A percentile compares a stretch with the other conserved stretches of the same genome.
phyloP scores from a whole-genome alignment of 1,140 invertebrate species.

The Manduca sexta region DNA sequence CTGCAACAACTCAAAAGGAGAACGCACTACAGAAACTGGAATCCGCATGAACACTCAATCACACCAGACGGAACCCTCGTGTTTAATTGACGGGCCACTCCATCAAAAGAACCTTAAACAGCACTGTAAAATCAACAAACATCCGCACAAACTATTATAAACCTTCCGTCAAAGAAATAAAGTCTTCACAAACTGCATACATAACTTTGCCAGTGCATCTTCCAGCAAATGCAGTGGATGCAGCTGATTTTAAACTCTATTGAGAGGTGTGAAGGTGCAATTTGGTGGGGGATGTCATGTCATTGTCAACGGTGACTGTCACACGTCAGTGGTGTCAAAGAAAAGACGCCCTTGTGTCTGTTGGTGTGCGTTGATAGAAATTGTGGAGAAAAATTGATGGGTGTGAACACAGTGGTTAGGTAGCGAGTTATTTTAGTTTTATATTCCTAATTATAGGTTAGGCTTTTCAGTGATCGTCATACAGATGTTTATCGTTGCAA shows the following conservation, averaged over 20 bases:
- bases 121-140: slow-evolving; percentile 13
- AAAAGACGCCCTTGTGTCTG: slow-evolving; percentile 36
- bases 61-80: slow-evolving; percentile 49
- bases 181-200: not conserved
- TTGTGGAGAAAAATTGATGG: slow-evolving; percentile 15
- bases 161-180: slow-evolving; percentile 13
- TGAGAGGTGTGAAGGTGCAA: not conserved
- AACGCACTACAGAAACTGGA: slow-evolving; percentile 17
- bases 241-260: slow-evolving; percentile 13
- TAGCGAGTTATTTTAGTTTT: not conserved
- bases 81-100: slow-evolving; percentile 67
- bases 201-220: not conserved
- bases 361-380: slow-evolving; percentile 16
- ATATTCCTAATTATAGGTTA: too few species aligned
- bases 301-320: slow-evolving; percentile 47
- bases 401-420: slow-evolving; percentile 7
- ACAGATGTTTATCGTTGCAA: too few species aligned
- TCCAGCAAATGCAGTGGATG: not conserved
- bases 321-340: slow-evolving; percentile 43
- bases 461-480: too few species aligned
- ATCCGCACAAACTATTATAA: slow-evolving; percentile 4
- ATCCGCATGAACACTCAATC: slow-evolving; percentile 66
- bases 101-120: slow-evolving; percentile 62
- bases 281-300: slow-evolving; percentile 5
- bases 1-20: too few species aligned